Evolutionary conservation across 2,113 vertebrate species (phyloP), one percentile per base, ranked within the genome.

Genomic region (Cyprinodon variegatus): DNA sequence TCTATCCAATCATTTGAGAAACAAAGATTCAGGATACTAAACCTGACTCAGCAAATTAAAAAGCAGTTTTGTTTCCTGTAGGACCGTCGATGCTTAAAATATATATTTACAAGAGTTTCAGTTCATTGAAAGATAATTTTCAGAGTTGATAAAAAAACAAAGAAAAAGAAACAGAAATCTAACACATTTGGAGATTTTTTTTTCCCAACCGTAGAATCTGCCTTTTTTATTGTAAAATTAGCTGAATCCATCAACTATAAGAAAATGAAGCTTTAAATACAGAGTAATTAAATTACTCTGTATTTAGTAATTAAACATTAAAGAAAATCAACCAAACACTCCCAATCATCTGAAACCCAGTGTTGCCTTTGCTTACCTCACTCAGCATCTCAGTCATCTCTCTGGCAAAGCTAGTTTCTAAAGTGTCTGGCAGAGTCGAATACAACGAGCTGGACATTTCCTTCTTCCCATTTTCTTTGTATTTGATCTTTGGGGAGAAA

Each of bases 341-440:
- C 50, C 48, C 5, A 7, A 5, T 8, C 13, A 20, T 3, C 14
- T 50, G 48, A 1, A 15, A 17, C 15, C 12, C 4, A 61, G 6
- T 64, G 29, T 41, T 29, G 17, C 8, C 0, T 20, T 1, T 12
- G 12, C n/a, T 61, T n/a, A 91, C 90, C 84, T 89, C 40, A 1
- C 90, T 92, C 77, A 65, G 72, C 68, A 86, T 38, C 67, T 76
- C 65, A 0, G 45, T 87, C 83, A 89, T 74, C 90, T 96, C 94
- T 89, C 93, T 94, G 15, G 95, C 94, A 48, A 97, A 96, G 45
- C 92, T 93, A 57, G 93, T 97, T 66, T 97, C 95, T 12, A 93
- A 89, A 4, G 96, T 97, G 53, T 95, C 93, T 2, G 96, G 93
- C 90, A 98, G 95, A 77, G 88, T 91, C 74, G 94, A 90, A 87